Evolutionary conservation across 2,113 vertebrate genomes (phyloP), one percentile per base, ranked within the genome.

Genomic region (Cyanoliseus patagonus): DNA sequence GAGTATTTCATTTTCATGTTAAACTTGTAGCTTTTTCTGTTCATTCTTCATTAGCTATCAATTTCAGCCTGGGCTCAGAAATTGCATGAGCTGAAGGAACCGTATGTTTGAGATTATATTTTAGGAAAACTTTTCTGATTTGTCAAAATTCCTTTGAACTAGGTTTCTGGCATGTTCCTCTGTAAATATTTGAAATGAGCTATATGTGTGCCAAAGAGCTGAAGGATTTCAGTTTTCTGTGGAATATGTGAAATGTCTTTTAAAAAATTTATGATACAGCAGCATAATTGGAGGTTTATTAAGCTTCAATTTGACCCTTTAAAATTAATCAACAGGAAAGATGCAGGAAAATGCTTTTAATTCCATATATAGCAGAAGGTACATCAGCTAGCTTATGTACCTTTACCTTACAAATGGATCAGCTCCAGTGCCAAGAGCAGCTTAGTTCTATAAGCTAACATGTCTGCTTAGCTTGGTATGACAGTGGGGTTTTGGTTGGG

Each of bases 101-200:
- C 84, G 53, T 90, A 83, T 95, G 88, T 88, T 94, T 83, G 79
- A 82, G 80, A 85, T 88, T 76, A 70, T 57, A 77, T 92, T 94
- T 92, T 83, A 90, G 51, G 67, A 83, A 93, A 93, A 83, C 37
- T 83, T 80, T 74, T 67, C 76, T 74, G 61, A 88, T 90, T 88
- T 93, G 44, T 86, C 55, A 88, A 24, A 92, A 70, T 77, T 82
- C 47, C 68, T 93, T 96, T 96, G 91, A 94, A 95, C 72, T 85
- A 8, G 12, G 9, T 85, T 92, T 82, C 70, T 96, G 72, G 81
- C 68, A 51, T 33, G 27, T 55, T 92, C 49, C 23, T 94, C 66
- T 64, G 57, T 92, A 96, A 96, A 92, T 95, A 86, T 86, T 95
- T 94, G 88, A 88, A 83, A 80, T 53, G 52, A 90, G 75, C 30